Percentiles rank a stretch among this genome's conserved stretches.
These are phyloP conservation scores for Zosterops pallidus DNA, from an alignment of 2,113 vertebrate genomes.

Conservation along the genomic window DNA sequence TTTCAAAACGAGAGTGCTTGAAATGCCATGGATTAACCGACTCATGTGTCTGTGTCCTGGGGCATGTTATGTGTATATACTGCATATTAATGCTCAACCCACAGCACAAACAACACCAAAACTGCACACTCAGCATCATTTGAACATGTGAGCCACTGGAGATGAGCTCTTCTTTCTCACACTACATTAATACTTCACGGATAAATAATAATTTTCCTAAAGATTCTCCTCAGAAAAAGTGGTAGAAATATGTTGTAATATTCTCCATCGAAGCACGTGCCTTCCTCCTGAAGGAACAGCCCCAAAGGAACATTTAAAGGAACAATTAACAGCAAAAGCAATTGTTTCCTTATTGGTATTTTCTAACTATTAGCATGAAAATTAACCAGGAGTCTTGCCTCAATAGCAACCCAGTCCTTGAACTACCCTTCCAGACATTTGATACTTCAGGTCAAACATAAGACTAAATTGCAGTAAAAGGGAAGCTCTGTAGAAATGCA, in stretches of 20 bases:
- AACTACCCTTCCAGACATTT: neutral
- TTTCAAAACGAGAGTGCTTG: neutral
- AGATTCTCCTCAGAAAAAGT: slow-evolving; percentile 53
- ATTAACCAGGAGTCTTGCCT: slow-evolving; percentile 26
- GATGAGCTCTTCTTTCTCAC: neutral
- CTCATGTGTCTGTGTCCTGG: slow-evolving; percentile 24
- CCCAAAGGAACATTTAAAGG: slow-evolving; percentile 42
- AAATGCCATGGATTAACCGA: neutral
- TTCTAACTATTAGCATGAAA: neutral
- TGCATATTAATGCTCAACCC: slow-evolving; percentile 23
- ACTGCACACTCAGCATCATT: neutral
- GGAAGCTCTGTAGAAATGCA: neutral
- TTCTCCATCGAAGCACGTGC: slow-evolving; percentile 29
- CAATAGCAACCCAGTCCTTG: slow-evolving; percentile 1
- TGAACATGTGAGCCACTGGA: neutral
- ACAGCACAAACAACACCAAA: neutral
- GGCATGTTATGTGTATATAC: neutral
- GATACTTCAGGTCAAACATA: neutral
- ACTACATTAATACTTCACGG: neutral
- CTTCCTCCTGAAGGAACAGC: slow-evolving; percentile 65
- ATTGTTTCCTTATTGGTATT: slow-evolving; percentile 59
- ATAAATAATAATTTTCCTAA: neutral
- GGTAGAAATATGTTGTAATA: slow-evolving; percentile 9
- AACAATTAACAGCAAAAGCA: slow-evolving; percentile 44
- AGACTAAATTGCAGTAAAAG: neutral